phyloP scores from a whole-genome alignment of 2,113 vertebrate genomes.

The Mohoua ochrocephala region DNA sequence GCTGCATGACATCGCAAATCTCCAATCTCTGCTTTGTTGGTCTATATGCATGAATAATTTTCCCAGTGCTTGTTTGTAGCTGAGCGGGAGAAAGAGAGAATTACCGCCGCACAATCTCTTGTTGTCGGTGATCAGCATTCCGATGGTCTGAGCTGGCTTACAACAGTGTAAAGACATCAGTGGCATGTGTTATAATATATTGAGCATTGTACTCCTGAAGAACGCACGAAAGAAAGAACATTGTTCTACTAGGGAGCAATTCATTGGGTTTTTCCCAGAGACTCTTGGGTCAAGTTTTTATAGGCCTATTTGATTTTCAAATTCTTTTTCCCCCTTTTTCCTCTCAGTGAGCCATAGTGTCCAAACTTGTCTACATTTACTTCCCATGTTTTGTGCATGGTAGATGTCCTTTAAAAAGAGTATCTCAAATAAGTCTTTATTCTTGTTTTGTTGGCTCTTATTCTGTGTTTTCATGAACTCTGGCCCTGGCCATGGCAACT shows the following conservation, averaged over 20 bases:
- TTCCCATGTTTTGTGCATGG: constrained; percentile 95
- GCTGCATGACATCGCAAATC: constrained; percentile 67
- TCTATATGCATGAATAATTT: constrained; percentile 76
- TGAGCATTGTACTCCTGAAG: constrained; percentile 86
- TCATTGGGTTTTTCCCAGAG: constrained; percentile 99
- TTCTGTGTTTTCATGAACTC: constrained; percentile 99
- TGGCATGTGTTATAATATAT: constrained; percentile 92
- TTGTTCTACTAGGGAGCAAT: constrained; percentile 88
- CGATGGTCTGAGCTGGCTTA: constrained; percentile 81
- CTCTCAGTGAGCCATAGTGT: constrained; percentile 83
- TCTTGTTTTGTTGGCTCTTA: constrained; percentile 97
- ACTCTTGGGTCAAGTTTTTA: constrained; percentile 97
- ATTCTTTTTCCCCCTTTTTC: constrained; percentile 85
- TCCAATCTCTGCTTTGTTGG: constrained; percentile 67
- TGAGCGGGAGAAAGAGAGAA: constrained; percentile 58
- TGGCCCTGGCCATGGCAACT: constrained; percentile 99
- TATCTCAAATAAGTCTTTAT: constrained; percentile 98
- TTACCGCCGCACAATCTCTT: constrained; percentile 65
- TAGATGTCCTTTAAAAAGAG: constrained; percentile 96
- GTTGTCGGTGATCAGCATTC: constrained; percentile 77
- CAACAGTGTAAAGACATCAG: constrained; percentile 79
- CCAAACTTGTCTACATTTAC: constrained; percentile 97
- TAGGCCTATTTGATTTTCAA: constrained; percentile 95
- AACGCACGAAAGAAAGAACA: constrained; percentile 84
- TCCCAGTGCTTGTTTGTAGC: constrained; percentile 76